A percentile compares a stretch with the other conserved stretches of the same genome.
These are phyloP conservation scores for Chymomyza costata DNA, from an alignment of 1,140 invertebrate genomes.

Conservation along the genomic window DNA sequence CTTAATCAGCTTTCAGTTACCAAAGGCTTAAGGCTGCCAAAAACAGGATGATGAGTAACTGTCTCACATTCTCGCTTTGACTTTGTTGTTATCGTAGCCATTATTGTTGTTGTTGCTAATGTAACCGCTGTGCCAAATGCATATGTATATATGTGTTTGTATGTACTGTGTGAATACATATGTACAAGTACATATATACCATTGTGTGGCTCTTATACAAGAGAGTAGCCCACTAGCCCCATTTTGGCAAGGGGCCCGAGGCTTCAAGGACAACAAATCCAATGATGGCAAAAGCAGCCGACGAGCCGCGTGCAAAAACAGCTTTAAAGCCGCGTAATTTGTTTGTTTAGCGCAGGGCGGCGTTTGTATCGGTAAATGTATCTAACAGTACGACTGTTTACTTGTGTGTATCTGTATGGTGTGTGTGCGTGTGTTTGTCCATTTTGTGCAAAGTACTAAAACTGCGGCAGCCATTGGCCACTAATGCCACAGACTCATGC, in stretches of 20 bases:
- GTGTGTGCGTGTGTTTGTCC: conserved; percentile 20
- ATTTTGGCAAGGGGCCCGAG: no score
- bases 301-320: conserved; percentile 13
- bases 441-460: conserved; percentile 9
- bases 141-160: no score
- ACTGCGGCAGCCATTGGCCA: conserved; percentile 41
- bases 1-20: no score
- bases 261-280: no score
- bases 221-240: not conserved
- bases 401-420: no score
- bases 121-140: conserved; percentile 22
- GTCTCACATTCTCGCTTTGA: conserved; percentile 46
- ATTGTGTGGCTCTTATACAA: not conserved
- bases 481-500: no score
- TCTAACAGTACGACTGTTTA: no score
- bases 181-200: not conserved
- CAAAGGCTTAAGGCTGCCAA: conserved; percentile 18
- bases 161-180: no score
- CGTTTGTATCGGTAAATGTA: not conserved
- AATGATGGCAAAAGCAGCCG: conserved; percentile 36
- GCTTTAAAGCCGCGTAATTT: conserved; percentile 66
- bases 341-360: conserved; percentile 50
- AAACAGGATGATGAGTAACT: conserved; percentile 33
- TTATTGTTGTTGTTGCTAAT: not conserved
- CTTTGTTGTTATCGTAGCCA: conserved; percentile 10